These are phyloP conservation scores for Melanogrammus aeglefinus DNA, from an alignment of 2,797 vertebrate species.

Conservation along the genomic window DNA sequence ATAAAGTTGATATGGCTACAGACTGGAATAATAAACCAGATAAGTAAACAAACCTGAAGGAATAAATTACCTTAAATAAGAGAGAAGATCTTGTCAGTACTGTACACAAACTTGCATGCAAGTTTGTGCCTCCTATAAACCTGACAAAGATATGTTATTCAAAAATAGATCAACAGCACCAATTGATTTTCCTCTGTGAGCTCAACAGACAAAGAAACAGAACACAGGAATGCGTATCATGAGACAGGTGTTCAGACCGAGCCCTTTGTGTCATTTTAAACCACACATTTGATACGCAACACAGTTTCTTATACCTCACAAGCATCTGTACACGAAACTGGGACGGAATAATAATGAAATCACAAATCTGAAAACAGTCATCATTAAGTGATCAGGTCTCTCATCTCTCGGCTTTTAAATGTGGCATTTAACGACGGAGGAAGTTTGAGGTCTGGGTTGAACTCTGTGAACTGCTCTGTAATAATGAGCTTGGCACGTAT, in stretches of 20 bases:
- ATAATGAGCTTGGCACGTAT: conserved; percentile 37
- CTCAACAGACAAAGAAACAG: neutral
- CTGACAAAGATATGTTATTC: neutral
- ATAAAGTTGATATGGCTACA: neutral
- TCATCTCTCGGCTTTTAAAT: conserved; percentile 17
- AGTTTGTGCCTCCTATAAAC: neutral
- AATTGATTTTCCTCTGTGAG: neutral
- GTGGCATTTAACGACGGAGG: conserved; percentile 33
- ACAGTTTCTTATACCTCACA: neutral
- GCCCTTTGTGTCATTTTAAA: neutral
- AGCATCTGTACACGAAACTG: neutral
- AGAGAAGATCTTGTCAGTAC: neutral
- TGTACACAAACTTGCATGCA: neutral
- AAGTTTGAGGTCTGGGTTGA: conserved; percentile 23
- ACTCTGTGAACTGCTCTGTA: conserved; percentile 29
- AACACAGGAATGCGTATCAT: neutral
- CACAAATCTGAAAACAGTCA: neutral
- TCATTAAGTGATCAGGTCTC: conserved; percentile 38
- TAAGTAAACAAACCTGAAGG: neutral
- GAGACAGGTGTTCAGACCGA: neutral
- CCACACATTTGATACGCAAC: neutral
- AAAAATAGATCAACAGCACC: neutral
- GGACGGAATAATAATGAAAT: neutral
- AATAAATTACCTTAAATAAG: neutral
- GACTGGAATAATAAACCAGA: neutral